Evolutionary conservation across 2,888 invertebrate genomes (phyloP), one percentile per base, ranked within the genome.

Genomic region (Tryphoninae sp.): DNA sequence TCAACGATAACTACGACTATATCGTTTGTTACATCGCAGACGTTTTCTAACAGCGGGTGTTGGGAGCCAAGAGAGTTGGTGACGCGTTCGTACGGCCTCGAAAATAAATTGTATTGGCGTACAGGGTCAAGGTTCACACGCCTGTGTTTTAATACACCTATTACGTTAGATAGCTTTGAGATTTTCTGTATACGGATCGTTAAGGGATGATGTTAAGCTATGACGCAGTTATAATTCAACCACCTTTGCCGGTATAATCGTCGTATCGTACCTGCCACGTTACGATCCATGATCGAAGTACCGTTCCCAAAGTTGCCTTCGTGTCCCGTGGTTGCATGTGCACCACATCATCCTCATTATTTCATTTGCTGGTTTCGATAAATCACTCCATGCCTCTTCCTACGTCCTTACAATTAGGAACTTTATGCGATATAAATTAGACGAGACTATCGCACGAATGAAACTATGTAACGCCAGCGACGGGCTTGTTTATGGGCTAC

Each of bases 211-310:
- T 45, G 62, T 45, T 55, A 77, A 64, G 59, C 45, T 19, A 51
- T 74, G 76, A 80, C 80, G 77, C 77, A 80, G 79, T 82, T 80
- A 77, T 82, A 82, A 79, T 77, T 82, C 77, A 82, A 69, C 64
- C 40, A 59, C 13, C 11, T 59, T 26, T 16, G n/a, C 75, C 49
- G 26, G 58, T 53, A 59, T 72, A 72, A 49, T 49, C 13, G 26
- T 62, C 51, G 68, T 69, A 62, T 49, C 77, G 62, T 82, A 55
- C 19, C 22, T 11, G 11, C 13, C 45, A 9, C 13, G 9, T 9
- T 45, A 2, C 45, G 9, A 9, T 45, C 45, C 45, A 45, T 45
- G 45, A 45, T 13, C 45, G 45, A 13, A 45, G 45, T 55, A 59
- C 45, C 1, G 19, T 22, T 53, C 45, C 16, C 9, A 33, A 58